Conservation (phyloP, 2,797 vertebrate genomes). For the Gallinago stenura region DNA sequence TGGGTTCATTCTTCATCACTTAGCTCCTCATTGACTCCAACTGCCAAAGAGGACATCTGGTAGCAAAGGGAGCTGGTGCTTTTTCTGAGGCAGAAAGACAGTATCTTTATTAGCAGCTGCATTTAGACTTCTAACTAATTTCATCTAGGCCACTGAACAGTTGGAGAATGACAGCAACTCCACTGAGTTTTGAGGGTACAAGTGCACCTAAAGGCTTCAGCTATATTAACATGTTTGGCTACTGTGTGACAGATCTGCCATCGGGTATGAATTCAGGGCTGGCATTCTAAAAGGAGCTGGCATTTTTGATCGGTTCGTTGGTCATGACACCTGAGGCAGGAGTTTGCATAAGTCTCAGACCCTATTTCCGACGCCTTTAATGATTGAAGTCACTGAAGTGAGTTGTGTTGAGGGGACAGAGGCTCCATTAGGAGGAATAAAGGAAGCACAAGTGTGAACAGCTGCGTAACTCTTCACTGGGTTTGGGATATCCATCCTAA, state of each 20-base stretch:
- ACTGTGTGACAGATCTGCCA: conserved; percentile 65
- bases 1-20: neutral
- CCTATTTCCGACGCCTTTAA: conserved; percentile 50
- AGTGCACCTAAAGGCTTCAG: conserved; percentile 68
- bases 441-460: conserved; percentile 61
- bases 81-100: conserved; percentile 4
- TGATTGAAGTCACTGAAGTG: conserved; percentile 58
- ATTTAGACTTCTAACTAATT: conserved; percentile 49
- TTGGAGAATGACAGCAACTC: conserved; percentile 58
- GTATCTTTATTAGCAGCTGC: conserved; percentile 41
- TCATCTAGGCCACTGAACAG: conserved; percentile 60
- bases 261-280: conserved; percentile 58
- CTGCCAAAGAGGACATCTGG: conserved; percentile 38
- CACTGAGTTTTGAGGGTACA: conserved; percentile 58
- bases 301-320: conserved; percentile 70
- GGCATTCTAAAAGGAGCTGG: conserved; percentile 70
- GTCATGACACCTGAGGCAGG: conserved; percentile 72
- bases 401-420: conserved; percentile 26
- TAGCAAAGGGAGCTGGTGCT: conserved; percentile 8
- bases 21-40: neutral
- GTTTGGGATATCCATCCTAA: neutral
- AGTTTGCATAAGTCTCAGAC: conserved; percentile 58
- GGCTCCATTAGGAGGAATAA: conserved; percentile 12
- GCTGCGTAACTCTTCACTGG: neutral
- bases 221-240: conserved; percentile 68